These are phyloP conservation scores for Epinephelus fuscoguttatus DNA, from an alignment of 2,113 vertebrate species.

Conservation along the genomic window DNA sequence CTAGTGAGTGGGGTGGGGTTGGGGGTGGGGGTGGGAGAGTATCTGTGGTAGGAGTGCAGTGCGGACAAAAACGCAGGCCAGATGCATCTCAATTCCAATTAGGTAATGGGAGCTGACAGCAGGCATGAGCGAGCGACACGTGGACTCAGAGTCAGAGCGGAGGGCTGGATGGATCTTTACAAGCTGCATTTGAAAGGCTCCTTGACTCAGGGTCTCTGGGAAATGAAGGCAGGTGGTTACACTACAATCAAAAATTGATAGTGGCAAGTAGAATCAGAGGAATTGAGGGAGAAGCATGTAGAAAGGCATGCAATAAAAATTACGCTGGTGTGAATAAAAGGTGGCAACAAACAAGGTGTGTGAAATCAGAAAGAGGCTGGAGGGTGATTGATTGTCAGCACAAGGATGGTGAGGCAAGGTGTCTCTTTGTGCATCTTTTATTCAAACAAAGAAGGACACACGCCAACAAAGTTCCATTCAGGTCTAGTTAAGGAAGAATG, in stretches of 20 bases:
- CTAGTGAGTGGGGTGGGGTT: background rate
- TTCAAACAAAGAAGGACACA: background rate
- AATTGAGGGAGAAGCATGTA: background rate
- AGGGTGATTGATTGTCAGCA: background rate
- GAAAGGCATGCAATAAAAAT: background rate
- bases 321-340: background rate
- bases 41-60: conserved; percentile 64
- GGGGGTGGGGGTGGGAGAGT: conserved; percentile 1
- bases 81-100: conserved; percentile 86
- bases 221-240: conserved; percentile 48
- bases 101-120: conserved; percentile 85
- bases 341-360: background rate
- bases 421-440: background rate
- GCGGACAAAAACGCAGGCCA: conserved; percentile 73
- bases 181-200: conserved; percentile 62
- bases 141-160: conserved; percentile 56
- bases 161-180: conserved; percentile 57
- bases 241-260: conserved; percentile 61
- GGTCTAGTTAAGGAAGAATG: background rate
- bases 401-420: background rate
- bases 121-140: conserved; percentile 69
- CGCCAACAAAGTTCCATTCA: background rate
- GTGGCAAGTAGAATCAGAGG: background rate
- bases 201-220: conserved; percentile 49
- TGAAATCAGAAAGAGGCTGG: background rate